Evolutionary conservation across 2,113 vertebrate species (phyloP).

Genomic region (Vulpes lagopus): DNA sequence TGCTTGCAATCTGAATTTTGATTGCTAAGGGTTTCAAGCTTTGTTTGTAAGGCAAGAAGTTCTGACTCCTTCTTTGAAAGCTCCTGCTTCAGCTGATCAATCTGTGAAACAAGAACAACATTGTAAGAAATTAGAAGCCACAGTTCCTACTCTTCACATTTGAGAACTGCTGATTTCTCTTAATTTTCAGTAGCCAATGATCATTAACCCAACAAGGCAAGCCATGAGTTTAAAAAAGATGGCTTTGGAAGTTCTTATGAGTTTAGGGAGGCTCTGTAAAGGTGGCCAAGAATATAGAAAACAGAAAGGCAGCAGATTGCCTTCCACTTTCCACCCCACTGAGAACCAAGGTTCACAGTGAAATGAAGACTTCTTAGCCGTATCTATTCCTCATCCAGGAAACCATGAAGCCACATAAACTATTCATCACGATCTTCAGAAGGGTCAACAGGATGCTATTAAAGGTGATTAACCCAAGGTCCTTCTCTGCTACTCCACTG

Average conservation of each 20-base stretch:
- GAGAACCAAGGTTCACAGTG: background rate
- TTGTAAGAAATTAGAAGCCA: conserved; percentile 35
- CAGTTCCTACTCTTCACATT: background rate
- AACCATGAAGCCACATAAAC: background rate
- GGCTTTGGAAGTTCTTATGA: background rate
- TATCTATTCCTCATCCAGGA: background rate
- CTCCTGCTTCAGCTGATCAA: conserved; percentile 99
- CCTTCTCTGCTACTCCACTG: background rate
- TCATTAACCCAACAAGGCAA: background rate
- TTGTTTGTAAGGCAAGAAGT: conserved; percentile 99
- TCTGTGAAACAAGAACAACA: conserved; percentile 87
- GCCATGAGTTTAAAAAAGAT: background rate
- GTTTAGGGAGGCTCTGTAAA: background rate
- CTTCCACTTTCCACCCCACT: background rate
- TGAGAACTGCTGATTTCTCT: background rate
- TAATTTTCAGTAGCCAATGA: background rate
- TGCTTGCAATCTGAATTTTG: conserved; percentile 99
- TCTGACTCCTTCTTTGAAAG: conserved; percentile 99
- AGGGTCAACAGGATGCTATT: background rate
- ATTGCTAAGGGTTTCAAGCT: conserved; percentile 99
- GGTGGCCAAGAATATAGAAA: background rate
- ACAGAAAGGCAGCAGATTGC: background rate
- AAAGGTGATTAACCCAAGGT: background rate
- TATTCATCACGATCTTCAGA: background rate
- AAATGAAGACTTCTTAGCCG: background rate